Evolutionary conservation across 2,113 vertebrate genomes (phyloP).

Genomic region (Pedetes capensis): DNA sequence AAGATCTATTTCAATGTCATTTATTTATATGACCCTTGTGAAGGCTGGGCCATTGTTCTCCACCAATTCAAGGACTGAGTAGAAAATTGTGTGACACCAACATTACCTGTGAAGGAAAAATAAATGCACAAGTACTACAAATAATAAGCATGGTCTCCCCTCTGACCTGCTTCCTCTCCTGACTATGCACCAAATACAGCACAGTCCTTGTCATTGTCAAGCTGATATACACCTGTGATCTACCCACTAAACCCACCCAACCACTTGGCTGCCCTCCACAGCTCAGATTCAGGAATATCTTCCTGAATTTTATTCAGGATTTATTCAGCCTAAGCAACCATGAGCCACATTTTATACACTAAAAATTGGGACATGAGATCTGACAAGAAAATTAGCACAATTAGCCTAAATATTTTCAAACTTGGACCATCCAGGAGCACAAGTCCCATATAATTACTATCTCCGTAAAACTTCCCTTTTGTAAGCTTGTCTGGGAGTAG

Average conservation of each 20-base stretch:
- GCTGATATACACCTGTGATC: rapidly evolving
- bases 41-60: not conserved
- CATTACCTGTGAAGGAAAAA: not conserved
- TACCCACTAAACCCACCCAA: not conserved
- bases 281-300: not conserved
- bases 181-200: too few relatives aligned
- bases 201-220: not conserved
- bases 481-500: not conserved
- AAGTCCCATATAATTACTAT: not conserved
- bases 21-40: not conserved
- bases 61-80: not conserved
- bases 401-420: not conserved
- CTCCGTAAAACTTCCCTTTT: not conserved
- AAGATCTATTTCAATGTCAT: not conserved
- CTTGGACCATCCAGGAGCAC: not conserved
- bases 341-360: not conserved
- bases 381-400: not conserved
- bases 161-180: not conserved
- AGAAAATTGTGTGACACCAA: not conserved
- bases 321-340: not conserved
- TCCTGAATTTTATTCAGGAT: not conserved
- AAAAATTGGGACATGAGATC: not conserved
- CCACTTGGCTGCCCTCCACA: not conserved
- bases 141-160: not conserved
- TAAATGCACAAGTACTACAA: not conserved